Conservation (phyloP, 64 coral and sea anemone species). For the Anthopleura sola region DNA sequence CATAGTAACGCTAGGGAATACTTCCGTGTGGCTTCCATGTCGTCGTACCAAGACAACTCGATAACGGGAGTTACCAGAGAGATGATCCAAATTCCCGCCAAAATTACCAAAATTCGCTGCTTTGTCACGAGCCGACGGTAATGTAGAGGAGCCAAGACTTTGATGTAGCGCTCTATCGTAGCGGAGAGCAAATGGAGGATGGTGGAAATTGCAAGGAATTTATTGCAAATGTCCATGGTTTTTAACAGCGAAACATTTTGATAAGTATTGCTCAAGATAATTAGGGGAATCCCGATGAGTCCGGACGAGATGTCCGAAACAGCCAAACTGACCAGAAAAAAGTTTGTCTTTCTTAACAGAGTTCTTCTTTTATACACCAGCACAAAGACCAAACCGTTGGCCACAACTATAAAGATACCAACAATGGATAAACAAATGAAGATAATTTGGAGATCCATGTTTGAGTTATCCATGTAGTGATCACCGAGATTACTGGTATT, state of each 20-base stretch:
- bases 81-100: conserved; percentile 21
- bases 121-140: conserved; percentile 34
- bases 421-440: conserved; percentile 11
- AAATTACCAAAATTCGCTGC: neutral
- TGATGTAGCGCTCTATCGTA: conserved; percentile 33
- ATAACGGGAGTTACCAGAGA: conserved; percentile 5
- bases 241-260: neutral
- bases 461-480: neutral
- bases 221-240: conserved; percentile 6
- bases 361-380: conserved; percentile 15
- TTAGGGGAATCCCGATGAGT: conserved; percentile 35
- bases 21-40: neutral
- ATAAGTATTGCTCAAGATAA: neutral
- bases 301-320: conserved; percentile 35
- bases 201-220: conserved; percentile 31
- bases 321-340: conserved; percentile 23
- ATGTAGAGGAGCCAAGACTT: conserved; percentile 24
- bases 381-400: conserved; percentile 32
- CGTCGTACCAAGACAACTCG: conserved; percentile 31
- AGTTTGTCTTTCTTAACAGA: conserved; percentile 9
- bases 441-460: neutral
- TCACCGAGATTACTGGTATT: neutral
- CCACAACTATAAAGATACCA: conserved; percentile 17
- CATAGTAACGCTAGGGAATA: neutral
- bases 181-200: conserved; percentile 28